A percentile compares a stretch with the other conserved stretches of the same genome.
Conservation (phyloP, 2,113 vertebrate genomes). For the Lutjanus erythropterus region DNA sequence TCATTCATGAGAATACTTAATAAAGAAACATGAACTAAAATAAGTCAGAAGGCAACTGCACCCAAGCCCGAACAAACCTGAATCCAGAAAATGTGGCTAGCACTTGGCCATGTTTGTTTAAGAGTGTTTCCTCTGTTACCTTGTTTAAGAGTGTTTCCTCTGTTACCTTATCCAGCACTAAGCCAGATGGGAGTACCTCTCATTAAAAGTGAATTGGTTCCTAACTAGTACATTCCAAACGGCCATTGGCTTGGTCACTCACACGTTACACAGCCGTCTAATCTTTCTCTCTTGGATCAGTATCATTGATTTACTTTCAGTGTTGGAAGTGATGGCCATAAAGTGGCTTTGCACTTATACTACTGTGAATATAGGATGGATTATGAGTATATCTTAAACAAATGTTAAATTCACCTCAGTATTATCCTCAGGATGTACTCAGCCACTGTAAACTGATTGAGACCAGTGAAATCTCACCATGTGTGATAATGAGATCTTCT, state of each 20-base stretch:
- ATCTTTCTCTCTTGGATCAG: neutral
- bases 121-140: slow-evolving; percentile 5
- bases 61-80: neutral
- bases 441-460: neutral
- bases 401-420: neutral
- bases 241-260: neutral
- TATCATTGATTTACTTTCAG: neutral
- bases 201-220: slow-evolving; percentile 40
- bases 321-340: neutral
- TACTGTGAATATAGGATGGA: no score
- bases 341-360: neutral
- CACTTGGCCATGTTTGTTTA: no score
- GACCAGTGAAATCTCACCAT: neutral
- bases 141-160: no score
- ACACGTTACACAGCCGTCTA: neutral
- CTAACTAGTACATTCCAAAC: neutral
- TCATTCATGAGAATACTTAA: neutral
- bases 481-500: slow-evolving; percentile 1
- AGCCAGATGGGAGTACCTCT: slow-evolving; percentile 24
- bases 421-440: neutral
- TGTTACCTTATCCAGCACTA: slow-evolving; percentile 3
- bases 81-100: neutral
- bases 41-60: neutral
- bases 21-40: neutral
- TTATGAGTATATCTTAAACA: no score